Conservation (phyloP, 2,113 vertebrate species). For the Mus spicilegus region DNA sequence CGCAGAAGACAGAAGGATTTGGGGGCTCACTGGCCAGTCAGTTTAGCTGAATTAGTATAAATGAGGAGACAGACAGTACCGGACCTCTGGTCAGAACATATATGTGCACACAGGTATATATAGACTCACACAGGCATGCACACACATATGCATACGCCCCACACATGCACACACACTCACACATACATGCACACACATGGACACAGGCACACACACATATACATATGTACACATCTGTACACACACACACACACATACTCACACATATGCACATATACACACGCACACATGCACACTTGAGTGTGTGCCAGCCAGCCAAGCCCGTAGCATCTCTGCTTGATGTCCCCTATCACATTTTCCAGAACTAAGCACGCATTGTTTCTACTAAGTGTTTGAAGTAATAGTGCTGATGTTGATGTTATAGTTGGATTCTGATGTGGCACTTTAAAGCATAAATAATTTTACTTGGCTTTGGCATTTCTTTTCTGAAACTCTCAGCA, state of each 20-base stretch:
- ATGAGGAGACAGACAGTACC: background rate
- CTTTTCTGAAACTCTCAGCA: slow-evolving; percentile 66
- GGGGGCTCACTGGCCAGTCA: background rate
- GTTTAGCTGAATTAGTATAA: background rate
- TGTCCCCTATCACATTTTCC: background rate
- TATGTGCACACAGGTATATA: background rate
- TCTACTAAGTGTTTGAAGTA: background rate
- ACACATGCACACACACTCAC: background rate
- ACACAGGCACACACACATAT: too few species aligned
- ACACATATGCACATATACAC: background rate
- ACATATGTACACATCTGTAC: too few species aligned
- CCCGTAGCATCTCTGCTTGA: background rate
- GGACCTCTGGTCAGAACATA: background rate
- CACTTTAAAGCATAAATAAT: slow-evolving; percentile 65
- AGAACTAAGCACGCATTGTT: background rate
- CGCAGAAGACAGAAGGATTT: background rate
- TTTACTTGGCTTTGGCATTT: slow-evolving; percentile 58
- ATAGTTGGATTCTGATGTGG: slow-evolving; percentile 57
- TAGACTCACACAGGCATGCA: too few species aligned
- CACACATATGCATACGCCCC: too few species aligned
- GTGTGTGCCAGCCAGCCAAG: background rate
- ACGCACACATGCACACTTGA: background rate
- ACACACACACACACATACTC: background rate
- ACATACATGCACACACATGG: fast-evolving
- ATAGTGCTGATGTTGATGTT: slow-evolving; percentile 23